phyloP scores from a whole-genome alignment of 2,888 invertebrate species.

The Lithophane semibrunnea region DNA sequence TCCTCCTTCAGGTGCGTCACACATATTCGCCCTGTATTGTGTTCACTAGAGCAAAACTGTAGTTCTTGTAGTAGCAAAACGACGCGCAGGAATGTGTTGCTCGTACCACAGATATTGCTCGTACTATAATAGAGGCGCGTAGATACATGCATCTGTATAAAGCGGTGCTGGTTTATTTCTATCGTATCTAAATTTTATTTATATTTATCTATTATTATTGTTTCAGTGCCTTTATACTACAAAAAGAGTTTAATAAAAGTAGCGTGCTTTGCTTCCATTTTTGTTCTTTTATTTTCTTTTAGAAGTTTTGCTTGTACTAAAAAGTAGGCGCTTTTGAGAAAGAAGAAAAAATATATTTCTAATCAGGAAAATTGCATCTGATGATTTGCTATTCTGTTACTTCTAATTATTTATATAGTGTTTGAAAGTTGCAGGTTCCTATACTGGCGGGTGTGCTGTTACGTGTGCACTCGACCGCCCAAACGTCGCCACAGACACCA shows the following conservation, averaged over 20 bases:
- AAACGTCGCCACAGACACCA: conserved; percentile 87
- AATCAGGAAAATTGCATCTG: background rate
- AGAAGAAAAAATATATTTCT: background rate
- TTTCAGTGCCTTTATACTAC: background rate
- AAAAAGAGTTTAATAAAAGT: background rate
- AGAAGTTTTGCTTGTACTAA: background rate
- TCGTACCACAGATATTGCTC: background rate
- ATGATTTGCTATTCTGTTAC: background rate
- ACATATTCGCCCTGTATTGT: background rate
- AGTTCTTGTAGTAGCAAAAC: background rate
- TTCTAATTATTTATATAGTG: background rate
- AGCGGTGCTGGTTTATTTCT: background rate
- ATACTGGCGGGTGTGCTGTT: conserved; percentile 98
- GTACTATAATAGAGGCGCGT: conserved; percentile 11
- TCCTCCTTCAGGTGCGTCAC: conserved; percentile 93
- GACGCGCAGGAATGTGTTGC: background rate
- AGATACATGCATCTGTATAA: background rate
- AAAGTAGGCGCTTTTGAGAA: background rate
- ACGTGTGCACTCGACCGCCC: conserved; percentile 95
- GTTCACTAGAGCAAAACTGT: background rate
- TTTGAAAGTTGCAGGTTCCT: conserved; percentile 91
- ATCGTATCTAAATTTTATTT: background rate
- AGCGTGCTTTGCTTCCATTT: background rate
- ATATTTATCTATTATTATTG: background rate
- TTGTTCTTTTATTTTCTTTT: background rate